Evolutionary conservation across 2,113 vertebrate species (phyloP).

Genomic region (Clarias gariepinus): DNA sequence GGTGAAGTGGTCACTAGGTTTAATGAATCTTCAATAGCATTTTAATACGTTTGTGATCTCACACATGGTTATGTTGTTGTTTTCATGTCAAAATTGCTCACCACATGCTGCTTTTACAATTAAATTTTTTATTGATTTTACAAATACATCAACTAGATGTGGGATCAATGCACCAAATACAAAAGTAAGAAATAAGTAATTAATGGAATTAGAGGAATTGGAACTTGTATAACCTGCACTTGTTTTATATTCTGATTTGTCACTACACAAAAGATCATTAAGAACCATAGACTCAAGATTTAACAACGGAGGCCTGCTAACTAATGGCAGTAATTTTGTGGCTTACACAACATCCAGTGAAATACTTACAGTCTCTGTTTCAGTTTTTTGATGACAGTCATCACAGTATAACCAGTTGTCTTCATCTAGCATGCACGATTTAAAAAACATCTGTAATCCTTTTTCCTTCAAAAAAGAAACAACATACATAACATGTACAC

Average conservation of each 20-base stretch:
- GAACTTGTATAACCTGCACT: not conserved
- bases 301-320: not conserved
- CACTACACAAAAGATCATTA: not conserved
- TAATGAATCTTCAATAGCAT: not conserved
- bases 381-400: slow-evolving; percentile 54
- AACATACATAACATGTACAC: not conserved
- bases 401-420: slow-evolving; percentile 71
- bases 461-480: slow-evolving; percentile 44
- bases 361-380: slow-evolving; percentile 63
- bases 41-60: not conserved
- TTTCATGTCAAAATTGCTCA: not conserved
- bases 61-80: not conserved
- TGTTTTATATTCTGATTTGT: not conserved
- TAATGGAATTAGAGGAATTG: not conserved
- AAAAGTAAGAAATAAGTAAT: not conserved
- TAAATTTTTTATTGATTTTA: not conserved
- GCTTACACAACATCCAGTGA: not conserved
- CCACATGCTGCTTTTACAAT: not conserved
- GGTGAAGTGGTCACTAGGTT: too few species aligned
- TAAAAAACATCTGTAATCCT: slow-evolving; percentile 54
- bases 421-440: slow-evolving; percentile 37
- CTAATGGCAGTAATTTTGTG: not conserved
- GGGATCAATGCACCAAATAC: not conserved
- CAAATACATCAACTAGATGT: not conserved
- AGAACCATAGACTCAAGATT: not conserved